Base-by-base conservation (phyloP, 2,888 invertebrate species). In the Athalia circularis region DNA sequence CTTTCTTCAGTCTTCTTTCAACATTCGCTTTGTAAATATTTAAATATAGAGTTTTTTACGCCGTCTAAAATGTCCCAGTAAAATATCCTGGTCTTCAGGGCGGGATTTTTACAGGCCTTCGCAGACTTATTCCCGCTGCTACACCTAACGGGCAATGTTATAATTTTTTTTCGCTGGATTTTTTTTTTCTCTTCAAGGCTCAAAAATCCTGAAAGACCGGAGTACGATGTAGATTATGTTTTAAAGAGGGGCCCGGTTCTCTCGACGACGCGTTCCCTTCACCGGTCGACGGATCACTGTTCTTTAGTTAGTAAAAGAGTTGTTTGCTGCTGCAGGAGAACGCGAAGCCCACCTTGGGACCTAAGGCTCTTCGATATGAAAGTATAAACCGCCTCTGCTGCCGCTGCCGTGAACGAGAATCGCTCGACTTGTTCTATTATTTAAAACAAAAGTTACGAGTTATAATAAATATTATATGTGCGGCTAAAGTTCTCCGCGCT, bases 211-310 rank as follows among this genome's bases (percentile, higher is more conserved):
- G 29, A 29, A 29, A 29, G 29, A 29, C 29, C 29, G 29, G 29
- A 64, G 29, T 64, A 43, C 9, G 7, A 29, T 7, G 11, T 43
- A 6, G 43, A 64, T 15, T 43, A 43, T 15, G 43, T 64, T 5
- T 7, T 4, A n/a, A 7, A 7, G 3, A n/a, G n/a, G 43, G 54
- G 9, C n/a, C 8, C n/a, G 54, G 8, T 8, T 5, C 45, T 61
- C 29, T 75, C 52, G 62, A 72, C 85, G 88, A 88, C 86, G 87
- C 84, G 88, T 87, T 87, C 88, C 86, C 87, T 88, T 88, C 89
- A 88, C 88, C 85, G 87, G 88, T 82, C 84, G 86, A 86, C 75
- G 62, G 75, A 62, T 75, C 64, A 75, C 75, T 75, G 75, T 54
- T 75, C 75, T 13, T 72, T 54, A 54, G 57, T 59, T 72, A 43